Evolutionary conservation across 2,113 vertebrate species (phyloP), one percentile per base, ranked within the genome.

Genomic region (Zosterops japonicus): DNA sequence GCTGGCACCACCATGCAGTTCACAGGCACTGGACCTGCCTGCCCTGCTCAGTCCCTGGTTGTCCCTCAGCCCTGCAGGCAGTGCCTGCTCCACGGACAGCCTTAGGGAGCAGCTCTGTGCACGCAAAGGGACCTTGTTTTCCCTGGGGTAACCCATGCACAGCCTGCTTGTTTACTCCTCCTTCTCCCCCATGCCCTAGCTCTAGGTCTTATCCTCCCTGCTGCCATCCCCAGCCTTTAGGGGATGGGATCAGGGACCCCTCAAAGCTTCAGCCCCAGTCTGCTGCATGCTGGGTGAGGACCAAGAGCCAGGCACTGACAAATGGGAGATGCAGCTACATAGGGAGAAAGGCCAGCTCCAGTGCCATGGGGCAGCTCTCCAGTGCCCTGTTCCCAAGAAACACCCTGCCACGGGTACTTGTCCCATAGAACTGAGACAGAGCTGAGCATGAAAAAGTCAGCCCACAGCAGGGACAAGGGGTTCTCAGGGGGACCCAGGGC

Each of bases 91-190:
- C 24, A 5, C 0, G 5, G 33, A 4, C 47, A 75, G 23, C 39
- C 36, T 23, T 0, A 2, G 42, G 18, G 6, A 83, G 44, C 49
- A 47, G 63, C 22, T 92, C 83, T 69, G 42, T 46, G 33, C 27
- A 8, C 19, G 16, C 35, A 56, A 46, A 76, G 11, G 14, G 35
- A 14, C 9, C 2, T 6, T 0, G 0, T 50, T 84, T 90, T 8
- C 18, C 23, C 53, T 39, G 61, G 7, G 46, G 33, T 6, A 84
- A 31, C 8, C 11, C 35, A 33, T 0, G 2, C 0, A 0, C 11
- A 75, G 5, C 14, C 33, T 31, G 28, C 25, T 71, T 59, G 12
- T 23, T 61, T 65, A 47, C 5, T 29, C 10, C 5, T 68, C 55
- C 36, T 56, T 57, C 28, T 57, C n/a, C 25, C 15, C 15, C 14